Evolutionary conservation across 2,888 invertebrate species (phyloP), one percentile per base, ranked within the genome.

Genomic region (Eurytoma adleriae): DNA sequence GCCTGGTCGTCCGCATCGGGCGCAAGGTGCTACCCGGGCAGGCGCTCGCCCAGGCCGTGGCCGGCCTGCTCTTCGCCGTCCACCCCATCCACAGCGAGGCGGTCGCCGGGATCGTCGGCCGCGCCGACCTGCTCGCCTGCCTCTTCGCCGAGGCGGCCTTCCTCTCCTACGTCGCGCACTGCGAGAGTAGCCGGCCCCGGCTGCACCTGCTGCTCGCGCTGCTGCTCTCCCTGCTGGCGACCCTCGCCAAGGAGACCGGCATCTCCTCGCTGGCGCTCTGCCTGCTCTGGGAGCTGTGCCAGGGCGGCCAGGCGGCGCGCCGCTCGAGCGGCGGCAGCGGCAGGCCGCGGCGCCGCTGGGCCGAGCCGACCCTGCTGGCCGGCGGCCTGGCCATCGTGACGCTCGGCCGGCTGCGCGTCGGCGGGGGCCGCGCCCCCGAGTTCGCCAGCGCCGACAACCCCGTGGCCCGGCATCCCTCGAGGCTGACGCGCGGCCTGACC

Each of bases 11-110:
- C 74, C 93, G 94, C 82, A 93, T 96, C 67, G 96, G 96, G 2
- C 93, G 95, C 78, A 93, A 94, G 80, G 91, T 96, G 83, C 94
- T 96, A 74, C 91, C 92, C 67, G 92, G 92, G 82, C 93, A 93
- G 87, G 92, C 92, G 78, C 93, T 95, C 85, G 96, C 96, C 54
- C 93, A 95, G 70, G 93, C 94, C 72, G 93, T 96, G 50, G 94
- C 98, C 0, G 97, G 97, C 0, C 92, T 97, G 12, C 93, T 97
- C 59, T 99, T 99, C 90, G 98, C 99, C 52, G 95, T 96, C 1
- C 99, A 99, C 91, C 99, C 99, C 16, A 95, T 99, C 86, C 99
- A 99, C 92, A 97, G 97, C 3, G 99, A 99, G 91, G 98, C 99
- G 0, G 98, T 99, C 52, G 97, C 98, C 0, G 98, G 98, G 30